phyloP scores from a whole-genome alignment of 2,888 invertebrate species.

The Rhogogaster chlorosoma region DNA sequence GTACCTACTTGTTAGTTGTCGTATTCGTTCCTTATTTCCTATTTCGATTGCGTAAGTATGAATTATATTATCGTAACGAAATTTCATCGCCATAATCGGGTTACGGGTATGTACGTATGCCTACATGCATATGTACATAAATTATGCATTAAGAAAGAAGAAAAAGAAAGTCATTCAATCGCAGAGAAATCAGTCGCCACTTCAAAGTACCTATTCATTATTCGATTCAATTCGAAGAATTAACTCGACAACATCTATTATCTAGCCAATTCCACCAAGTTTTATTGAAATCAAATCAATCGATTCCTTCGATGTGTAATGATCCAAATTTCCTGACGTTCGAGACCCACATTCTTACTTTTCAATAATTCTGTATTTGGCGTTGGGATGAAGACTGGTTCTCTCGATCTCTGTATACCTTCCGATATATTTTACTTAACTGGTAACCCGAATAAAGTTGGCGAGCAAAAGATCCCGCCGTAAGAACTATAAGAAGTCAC shows the following conservation, averaged over 20 bases:
- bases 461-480: neutral
- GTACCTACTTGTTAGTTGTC: slow-evolving; percentile 25
- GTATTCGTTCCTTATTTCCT: slow-evolving; percentile 24
- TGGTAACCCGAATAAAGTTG: slow-evolving; percentile 27
- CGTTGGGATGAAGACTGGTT: neutral
- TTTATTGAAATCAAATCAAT: neutral
- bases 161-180: neutral
- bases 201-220: neutral
- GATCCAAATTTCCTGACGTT: neutral
- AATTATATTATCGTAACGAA: neutral
- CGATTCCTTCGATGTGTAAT: neutral
- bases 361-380: slow-evolving; percentile 18
- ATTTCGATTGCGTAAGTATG: neutral
- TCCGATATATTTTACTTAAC: slow-evolving; percentile 1
- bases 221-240: neutral
- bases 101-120: neutral
- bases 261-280: neutral
- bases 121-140: neutral
- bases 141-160: neutral
- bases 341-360: neutral
- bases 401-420: neutral
- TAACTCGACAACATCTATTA: neutral
- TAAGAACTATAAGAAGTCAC: neutral
- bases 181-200: neutral
- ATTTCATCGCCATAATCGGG: neutral